These are phyloP conservation scores for Leptinotarsa rubiginosa DNA, from an alignment of 2,888 invertebrate species.

Conservation along the genomic window DNA sequence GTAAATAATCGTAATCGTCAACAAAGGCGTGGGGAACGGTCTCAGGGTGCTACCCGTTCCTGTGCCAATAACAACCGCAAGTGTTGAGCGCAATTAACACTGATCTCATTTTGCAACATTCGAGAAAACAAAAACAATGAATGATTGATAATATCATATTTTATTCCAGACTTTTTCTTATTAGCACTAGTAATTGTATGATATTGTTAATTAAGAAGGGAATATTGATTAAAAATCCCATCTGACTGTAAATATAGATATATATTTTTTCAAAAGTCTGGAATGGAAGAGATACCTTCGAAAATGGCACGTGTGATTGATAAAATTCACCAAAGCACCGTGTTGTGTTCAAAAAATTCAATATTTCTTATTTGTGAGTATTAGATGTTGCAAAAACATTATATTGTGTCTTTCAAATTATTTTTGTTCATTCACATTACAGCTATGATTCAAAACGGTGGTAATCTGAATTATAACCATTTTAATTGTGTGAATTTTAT, in stretches of 20 bases:
- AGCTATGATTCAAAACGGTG: not conserved
- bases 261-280: conserved; percentile 42
- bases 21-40: conserved; percentile 66
- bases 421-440: conserved; percentile 39
- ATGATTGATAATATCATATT: not conserved
- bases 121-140: conserved; percentile 25
- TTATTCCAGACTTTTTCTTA: conserved; percentile 45
- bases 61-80: conserved; percentile 70
- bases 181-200: conserved; percentile 27
- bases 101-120: conserved; percentile 60
- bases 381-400: conserved; percentile 46
- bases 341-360: conserved; percentile 63
- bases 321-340: conserved; percentile 64
- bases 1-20: conserved; percentile 66
- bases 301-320: conserved; percentile 49
- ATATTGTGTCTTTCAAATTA: conserved; percentile 44
- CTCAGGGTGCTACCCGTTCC: conserved; percentile 66
- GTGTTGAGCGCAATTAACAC: conserved; percentile 62
- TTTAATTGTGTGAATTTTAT: conserved; percentile 37
- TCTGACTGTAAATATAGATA: conserved; percentile 43
- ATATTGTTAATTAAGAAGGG: conserved; percentile 50
- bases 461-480: conserved; percentile 3
- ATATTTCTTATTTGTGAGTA: conserved; percentile 41
- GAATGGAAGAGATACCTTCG: conserved; percentile 45
- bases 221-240: conserved; percentile 64